A percentile compares a stretch with the other conserved stretches of the same genome.
Evolutionary conservation across 2,888 invertebrate species (phyloP).

Genomic region (Artemia sinica): DNA sequence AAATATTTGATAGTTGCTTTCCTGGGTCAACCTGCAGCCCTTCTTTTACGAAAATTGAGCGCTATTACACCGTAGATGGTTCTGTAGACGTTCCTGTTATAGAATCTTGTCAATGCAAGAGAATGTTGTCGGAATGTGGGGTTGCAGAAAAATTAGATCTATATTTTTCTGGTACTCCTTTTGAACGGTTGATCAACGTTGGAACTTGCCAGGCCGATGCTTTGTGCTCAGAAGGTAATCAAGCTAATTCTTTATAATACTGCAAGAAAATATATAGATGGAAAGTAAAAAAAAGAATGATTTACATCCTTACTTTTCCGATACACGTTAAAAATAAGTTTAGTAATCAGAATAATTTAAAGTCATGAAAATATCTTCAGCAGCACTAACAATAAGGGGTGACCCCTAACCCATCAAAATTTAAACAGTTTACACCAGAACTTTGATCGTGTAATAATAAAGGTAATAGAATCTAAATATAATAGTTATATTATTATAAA

Average conservation of each 20-base stretch:
- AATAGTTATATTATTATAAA: too few relatives aligned
- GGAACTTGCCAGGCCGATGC: not conserved
- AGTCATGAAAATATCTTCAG: too few relatives aligned
- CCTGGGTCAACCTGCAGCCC: constrained; percentile 3
- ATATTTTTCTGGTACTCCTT: not conserved
- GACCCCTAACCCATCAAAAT: too few relatives aligned
- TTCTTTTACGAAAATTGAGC: not conserved
- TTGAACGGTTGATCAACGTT: not conserved
- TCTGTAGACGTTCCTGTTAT: constrained; percentile 12
- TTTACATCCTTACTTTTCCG: too few relatives aligned
- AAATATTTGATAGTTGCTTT: not conserved
- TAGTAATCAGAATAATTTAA: too few relatives aligned
- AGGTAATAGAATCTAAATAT: too few relatives aligned
- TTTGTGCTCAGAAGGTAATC: constrained; percentile 1
- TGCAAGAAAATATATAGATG: too few relatives aligned
- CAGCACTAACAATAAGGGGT: too few relatives aligned
- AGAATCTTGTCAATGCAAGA: not conserved
- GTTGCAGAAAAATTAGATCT: constrained; percentile 4
- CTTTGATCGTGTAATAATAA: too few relatives aligned
- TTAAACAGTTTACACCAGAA: too few relatives aligned
- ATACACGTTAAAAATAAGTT: too few relatives aligned
- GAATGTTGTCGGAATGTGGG: not conserved
- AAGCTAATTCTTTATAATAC: not conserved
- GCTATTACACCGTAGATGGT: not conserved
- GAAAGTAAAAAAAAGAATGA: too few relatives aligned